Conservation (phyloP, 2,888 invertebrate species). For the Sminthurides aquaticus region DNA sequence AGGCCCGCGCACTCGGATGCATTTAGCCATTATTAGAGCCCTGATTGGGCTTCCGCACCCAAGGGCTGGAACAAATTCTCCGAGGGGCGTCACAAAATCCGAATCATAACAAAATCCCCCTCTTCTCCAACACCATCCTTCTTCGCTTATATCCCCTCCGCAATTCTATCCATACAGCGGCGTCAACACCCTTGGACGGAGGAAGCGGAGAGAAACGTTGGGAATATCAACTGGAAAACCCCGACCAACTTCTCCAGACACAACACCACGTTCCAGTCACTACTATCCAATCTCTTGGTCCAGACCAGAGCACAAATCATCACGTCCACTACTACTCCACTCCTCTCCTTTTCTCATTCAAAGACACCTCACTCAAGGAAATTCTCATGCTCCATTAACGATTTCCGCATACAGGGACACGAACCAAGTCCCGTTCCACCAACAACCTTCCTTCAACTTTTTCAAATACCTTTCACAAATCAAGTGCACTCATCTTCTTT, state of each 20-base stretch:
- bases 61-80: neutral
- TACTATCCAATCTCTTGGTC: neutral
- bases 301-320: neutral
- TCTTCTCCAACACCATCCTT: no score
- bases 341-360: no score
- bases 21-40: neutral
- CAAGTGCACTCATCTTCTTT: constrained; percentile 1
- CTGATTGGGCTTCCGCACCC: neutral
- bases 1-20: neutral
- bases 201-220: no score
- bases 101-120: neutral
- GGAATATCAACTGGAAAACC: neutral
- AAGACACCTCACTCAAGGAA: neutral
- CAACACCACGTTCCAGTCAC: neutral
- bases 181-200: no score
- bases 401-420: constrained; percentile 12
- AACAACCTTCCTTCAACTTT: neutral
- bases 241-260: neutral
- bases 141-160: no score
- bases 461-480: neutral
- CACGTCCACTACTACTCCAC: neutral
- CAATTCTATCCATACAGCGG: no score
- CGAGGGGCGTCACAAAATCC: neutral
- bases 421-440: neutral
- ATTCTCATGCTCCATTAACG: constrained; percentile 27